A percentile compares a stretch with the other conserved stretches of the same genome.
These are phyloP conservation scores for Mus spicilegus DNA, from an alignment of 2,113 vertebrate genomes.

Conservation along the genomic window DNA sequence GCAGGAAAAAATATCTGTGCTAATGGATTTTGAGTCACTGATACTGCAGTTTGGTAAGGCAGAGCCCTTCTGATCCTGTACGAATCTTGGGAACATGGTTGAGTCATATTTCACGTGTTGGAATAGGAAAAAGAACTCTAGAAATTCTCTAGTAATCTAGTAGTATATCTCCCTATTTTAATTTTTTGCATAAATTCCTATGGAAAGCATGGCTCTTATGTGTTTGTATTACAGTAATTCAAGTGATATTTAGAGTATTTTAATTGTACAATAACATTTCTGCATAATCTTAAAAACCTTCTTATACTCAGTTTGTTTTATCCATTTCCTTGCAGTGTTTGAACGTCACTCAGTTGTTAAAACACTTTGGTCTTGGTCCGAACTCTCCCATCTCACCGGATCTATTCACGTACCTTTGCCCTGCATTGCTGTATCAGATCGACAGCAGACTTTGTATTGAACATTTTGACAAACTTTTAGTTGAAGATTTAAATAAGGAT, in stretches of 20 bases:
- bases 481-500: constrained; percentile 87
- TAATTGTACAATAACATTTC: constrained; percentile 29
- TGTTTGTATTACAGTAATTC: background rate
- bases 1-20: background rate
- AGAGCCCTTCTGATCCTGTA: background rate
- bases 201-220: background rate
- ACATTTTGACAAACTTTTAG: constrained; percentile 91
- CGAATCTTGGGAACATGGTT: background rate
- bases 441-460: constrained; percentile 96
- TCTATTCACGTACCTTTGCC: constrained; percentile 95
- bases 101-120: constrained; percentile 8
- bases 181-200: background rate
- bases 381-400: constrained; percentile 91
- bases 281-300: constrained; percentile 39
- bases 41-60: constrained; percentile 20
- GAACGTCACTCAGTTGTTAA: constrained; percentile 95
- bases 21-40: background rate
- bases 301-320: constrained; percentile 9
- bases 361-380: constrained; percentile 91
- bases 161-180: background rate
- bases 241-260: constrained; percentile 28
- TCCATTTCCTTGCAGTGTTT: constrained; percentile 90
- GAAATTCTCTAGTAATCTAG: background rate
- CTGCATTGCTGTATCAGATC: constrained; percentile 97
- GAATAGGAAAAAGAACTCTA: background rate